Base-by-base conservation (phyloP, 2,888 invertebrate genomes). In the Marasmarcha lunaedactyla region DNA sequence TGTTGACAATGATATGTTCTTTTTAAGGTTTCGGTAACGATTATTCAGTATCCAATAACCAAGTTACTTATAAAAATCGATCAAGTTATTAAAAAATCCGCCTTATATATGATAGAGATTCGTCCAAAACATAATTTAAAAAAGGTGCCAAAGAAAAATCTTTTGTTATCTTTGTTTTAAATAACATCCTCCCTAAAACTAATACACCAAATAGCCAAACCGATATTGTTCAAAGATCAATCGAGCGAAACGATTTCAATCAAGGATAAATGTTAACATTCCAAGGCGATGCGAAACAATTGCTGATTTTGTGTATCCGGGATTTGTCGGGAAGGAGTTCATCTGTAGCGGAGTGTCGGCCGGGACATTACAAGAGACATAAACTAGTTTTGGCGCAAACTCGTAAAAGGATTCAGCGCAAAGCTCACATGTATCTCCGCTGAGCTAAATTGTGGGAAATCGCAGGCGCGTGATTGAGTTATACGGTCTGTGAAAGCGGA, bases 351-450 rank as follows among this genome's bases (percentile, higher is more conserved):
- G 4, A 20, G 20, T 20, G 14, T 2, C 26, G 33, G 14, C 38
- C 15, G 15, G 40, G 44, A 36, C 7, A 20, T 20, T 20, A 20
- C 20, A 7, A 20, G 4, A 7, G 20, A 20, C 20, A 20, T 5
- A 20, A 20, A 20, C 20, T 20, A 20, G 20, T 20, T 30, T 45
- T 39, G 49, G 47, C 47, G 25, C 40, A 33, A 37, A 42, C 40
- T 50, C 47, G 50, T 57, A 59, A 59, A 57, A 55, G 57, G 57
- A 59, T 60, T 55, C 47, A 47, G 45, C 46, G 20, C 3, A 41
- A 43, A 39, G 42, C 43, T 37, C 50, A 45, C 49, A 61, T 64
- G 55, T 53, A 53, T 66, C 64, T 63, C 59, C 54, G 59, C 66
- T 68, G 57, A 41, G 45, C 40, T 42, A 50, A 20, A 20, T 20